Percentiles rank a stretch among this genome's conserved stretches.
Evolutionary conservation across 53 echinoderm and acorn worm species (phyloP).

Genomic region (Temnopleurus reevesii): DNA sequence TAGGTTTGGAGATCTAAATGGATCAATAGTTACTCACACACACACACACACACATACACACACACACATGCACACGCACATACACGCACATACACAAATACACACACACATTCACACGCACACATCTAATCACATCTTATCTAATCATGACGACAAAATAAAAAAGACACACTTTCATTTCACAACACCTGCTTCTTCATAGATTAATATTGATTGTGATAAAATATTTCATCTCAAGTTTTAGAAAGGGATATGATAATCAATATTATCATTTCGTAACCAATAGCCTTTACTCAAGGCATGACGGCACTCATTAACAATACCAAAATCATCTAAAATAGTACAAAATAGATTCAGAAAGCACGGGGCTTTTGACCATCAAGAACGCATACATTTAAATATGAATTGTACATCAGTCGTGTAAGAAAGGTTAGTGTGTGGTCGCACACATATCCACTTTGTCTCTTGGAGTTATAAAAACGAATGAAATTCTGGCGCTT

Average conservation of each 20-base stretch:
- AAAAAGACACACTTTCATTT: background rate
- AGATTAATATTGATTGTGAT: conserved; percentile 38
- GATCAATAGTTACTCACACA: background rate
- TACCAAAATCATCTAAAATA: background rate
- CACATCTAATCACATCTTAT: background rate
- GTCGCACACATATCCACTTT: no score
- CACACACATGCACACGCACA: background rate
- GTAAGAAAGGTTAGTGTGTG: no score
- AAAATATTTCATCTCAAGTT: conserved; percentile 9
- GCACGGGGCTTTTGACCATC: no score
- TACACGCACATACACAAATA: background rate
- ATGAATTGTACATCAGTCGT: no score
- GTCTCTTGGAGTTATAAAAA: no score
- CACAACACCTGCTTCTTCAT: background rate
- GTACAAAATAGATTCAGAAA: no score
- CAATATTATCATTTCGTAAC: background rate
- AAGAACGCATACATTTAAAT: no score
- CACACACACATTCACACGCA: background rate
- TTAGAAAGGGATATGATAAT: background rate
- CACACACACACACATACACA: background rate
- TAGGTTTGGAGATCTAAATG: background rate
- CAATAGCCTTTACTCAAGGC: background rate
- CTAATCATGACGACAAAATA: background rate
- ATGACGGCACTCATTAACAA: background rate
- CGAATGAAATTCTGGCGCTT: no score